Conservation (phyloP, 2,888 invertebrate species). For the Branchellion lobata region DNA sequence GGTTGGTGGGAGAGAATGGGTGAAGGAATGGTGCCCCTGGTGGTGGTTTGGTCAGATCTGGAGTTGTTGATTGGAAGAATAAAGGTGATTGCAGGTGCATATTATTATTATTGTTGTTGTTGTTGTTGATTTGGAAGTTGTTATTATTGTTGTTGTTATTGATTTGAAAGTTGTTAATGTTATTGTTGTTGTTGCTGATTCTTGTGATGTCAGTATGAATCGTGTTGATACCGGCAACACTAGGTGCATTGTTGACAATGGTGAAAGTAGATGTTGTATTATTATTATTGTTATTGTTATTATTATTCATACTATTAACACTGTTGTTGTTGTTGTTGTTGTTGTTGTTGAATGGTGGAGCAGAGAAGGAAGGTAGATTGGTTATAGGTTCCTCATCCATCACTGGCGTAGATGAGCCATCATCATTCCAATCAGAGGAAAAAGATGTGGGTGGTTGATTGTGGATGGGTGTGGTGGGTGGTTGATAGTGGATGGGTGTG, state of each 20-base stretch:
- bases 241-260: too few species aligned
- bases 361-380: neutral
- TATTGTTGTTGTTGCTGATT: neutral
- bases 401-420: slow-evolving; percentile 26
- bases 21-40: neutral
- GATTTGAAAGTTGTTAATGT: neutral
- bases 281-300: neutral
- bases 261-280: neutral
- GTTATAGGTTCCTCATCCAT: slow-evolving; percentile 23
- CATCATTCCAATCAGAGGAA: neutral
- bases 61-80: neutral
- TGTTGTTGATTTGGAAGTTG: neutral
- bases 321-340: slow-evolving; percentile 2
- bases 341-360: neutral
- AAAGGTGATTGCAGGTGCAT: neutral
- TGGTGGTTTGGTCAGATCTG: neutral
- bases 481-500: too few species aligned
- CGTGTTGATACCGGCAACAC: too few species aligned
- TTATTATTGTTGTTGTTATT: neutral
- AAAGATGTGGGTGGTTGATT: too few species aligned
- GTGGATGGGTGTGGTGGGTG: too few species aligned
- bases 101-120: neutral
- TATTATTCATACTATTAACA: neutral
- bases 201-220: too few species aligned
- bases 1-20: neutral